A percentile compares a stretch with the other conserved stretches of the same genome.
Evolutionary conservation across 2,113 vertebrate species (phyloP).

Genomic region (Gobio gobio): DNA sequence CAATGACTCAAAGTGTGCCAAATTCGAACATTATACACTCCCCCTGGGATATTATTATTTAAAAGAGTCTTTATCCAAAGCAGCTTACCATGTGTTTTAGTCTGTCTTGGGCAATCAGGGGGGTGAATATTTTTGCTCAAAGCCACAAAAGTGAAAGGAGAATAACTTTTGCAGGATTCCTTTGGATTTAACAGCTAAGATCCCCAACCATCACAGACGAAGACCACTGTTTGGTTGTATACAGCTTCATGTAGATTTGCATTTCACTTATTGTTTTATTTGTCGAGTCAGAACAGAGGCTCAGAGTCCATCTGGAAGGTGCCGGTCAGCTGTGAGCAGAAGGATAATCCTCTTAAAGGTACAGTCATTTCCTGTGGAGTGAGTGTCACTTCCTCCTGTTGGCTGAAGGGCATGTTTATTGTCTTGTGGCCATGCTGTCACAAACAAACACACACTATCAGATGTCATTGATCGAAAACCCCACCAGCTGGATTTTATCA

Average conservation of each 20-base stretch:
- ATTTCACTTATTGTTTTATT: background rate
- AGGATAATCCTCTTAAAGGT: constrained; percentile 74
- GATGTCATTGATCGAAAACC: constrained; percentile 70
- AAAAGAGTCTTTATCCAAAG: background rate
- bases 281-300: constrained; percentile 51
- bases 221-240: background rate
- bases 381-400: constrained; percentile 20
- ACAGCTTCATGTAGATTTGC: background rate
- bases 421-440: constrained; percentile 52
- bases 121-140: background rate
- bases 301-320: constrained; percentile 68
- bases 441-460: constrained; percentile 55
- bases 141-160: background rate
- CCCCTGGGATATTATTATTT: background rate
- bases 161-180: background rate
- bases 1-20: background rate
- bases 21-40: background rate
- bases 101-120: background rate
- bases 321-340: constrained; percentile 66
- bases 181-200: background rate
- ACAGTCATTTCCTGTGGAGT: constrained; percentile 61
- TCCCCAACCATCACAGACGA: background rate
- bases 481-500: constrained; percentile 74
- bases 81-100: background rate
- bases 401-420: constrained; percentile 49